Evolutionary conservation across 2,888 invertebrate genomes (phyloP), one percentile per base, ranked within the genome.

Genomic region (Tinea trinotella): DNA sequence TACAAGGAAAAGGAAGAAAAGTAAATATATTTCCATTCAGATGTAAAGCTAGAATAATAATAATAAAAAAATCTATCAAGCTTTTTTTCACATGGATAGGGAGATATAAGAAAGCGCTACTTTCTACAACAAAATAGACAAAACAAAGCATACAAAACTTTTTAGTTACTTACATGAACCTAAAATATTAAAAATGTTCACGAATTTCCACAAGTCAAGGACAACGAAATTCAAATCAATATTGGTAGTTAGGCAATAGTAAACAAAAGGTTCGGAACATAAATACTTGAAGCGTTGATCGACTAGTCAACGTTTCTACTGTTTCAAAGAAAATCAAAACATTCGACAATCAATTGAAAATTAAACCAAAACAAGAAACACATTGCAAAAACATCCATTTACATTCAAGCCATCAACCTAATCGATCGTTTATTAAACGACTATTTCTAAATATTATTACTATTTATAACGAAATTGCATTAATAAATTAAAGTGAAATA

Each of bases 301-400:
- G 59, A 54, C 57, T 57, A 67, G 64, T 66, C 71, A 70, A 67
- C 61, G 36, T 59, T 60, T 56, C 59, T 57, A 58, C 57, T 58
- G 59, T 60, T 67, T 64, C 62, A 64, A 62, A 48, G 62, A 62
- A 65, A 73, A 70, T 60, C 73, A 78, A 65, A 78, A 78, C 78
- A 78, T 68, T 54, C 63, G 54, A 50, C 58, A 18, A 55, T 59
- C 59, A 61, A 60, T 60, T 62, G 59, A 60, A 60, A 57, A 59
- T 60, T 61, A 61, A 72, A 64, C 59, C 68, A 72, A 71, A 78
- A 78, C 80, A 78, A 63, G 60, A 58, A 57, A 58, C 56, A 58
- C 53, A 59, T 57, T 24, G 55, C 59, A 62, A 64, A 67, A 63
- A 63, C 67, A 67, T 65, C 60, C 70, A 76, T 71, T 71, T 60